Evolutionary conservation across 2,797 vertebrate genomes (phyloP).

Genomic region (Rhynchotus rufescens): DNA sequence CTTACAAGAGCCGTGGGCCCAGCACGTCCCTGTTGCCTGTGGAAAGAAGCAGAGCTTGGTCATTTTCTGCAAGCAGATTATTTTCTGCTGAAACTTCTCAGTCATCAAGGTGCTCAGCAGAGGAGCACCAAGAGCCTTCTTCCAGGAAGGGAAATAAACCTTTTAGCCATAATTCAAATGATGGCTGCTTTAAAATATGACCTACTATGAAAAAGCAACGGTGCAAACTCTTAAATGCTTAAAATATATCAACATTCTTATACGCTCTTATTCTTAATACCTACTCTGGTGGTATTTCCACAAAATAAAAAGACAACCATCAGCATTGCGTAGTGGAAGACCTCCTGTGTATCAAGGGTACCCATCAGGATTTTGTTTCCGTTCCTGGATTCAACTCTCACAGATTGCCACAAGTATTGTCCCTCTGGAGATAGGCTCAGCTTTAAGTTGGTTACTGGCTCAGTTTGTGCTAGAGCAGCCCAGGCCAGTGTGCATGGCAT

Average conservation of each 20-base stretch:
- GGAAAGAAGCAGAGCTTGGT: slow-evolving; percentile 33
- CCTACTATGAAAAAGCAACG: neutral
- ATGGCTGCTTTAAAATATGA: neutral
- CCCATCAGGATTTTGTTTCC: neutral
- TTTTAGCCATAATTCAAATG: neutral
- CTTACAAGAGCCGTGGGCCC: slow-evolving; percentile 75
- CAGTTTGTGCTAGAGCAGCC: rapidly evolving
- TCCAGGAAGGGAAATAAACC: neutral
- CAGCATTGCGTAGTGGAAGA: neutral
- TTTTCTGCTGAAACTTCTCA: neutral
- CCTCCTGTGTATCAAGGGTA: neutral
- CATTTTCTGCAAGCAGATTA: neutral
- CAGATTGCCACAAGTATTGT: rapidly evolving
- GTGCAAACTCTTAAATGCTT: neutral
- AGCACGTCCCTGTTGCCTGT: slow-evolving; percentile 13
- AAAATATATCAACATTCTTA: neutral
- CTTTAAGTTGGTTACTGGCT: neutral
- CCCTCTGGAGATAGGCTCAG: neutral
- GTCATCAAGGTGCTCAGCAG: neutral
- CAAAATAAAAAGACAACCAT: neutral
- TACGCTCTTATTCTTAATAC: neutral
- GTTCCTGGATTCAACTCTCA: neutral
- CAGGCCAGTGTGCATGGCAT: rapidly evolving
- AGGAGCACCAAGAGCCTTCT: neutral
- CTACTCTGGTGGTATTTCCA: neutral